Base-by-base conservation (phyloP, 1,140 invertebrate genomes). In the Lasaia peninsularis region DNA sequence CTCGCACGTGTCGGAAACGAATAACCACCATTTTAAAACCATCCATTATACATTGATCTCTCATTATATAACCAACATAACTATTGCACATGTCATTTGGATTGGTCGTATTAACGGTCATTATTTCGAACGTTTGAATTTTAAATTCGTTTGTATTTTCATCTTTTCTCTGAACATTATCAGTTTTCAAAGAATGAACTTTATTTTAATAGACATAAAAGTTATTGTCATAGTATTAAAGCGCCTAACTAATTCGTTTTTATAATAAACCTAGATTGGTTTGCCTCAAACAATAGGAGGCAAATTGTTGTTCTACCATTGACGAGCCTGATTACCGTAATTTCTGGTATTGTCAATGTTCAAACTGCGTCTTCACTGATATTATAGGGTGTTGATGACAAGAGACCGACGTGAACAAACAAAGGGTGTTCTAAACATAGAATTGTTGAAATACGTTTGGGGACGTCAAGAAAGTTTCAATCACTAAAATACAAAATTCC, bases 91-190 rank as follows among this genome's bases (percentile, higher is more conserved):
- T 18, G 10, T 40, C 32, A 37, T 7, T 32, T 62, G 67, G 59
- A 69, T 49, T 76, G 69, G 72, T 60, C 53, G 50, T 50, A 60
- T 71, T 78, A 76, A 66, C 65, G 54, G 69, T 75, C 69, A 81
- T 84, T 84, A 84, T 78, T 76, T 72, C 72, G 73, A 80, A 64
- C 71, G 68, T 78, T 83, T 75, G 76, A 83, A 80, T 80, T 75
- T 75, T 52, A 69, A 75, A 77, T 75, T 70, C 54, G 35, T 62
- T 69, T 44, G 37, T 63, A 61, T 56, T 16, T 11, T 21, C 14
- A 32, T 56, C 37, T 55, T 33, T 9, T 60, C 56, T 63, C 44
- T 20, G 10, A 56, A 10, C 55, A 31, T n/a, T 12, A 9, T 32
- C 28, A 4, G 20, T 14, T 21, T 51, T 8, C 37, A 0, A 28